Base-by-base conservation (phyloP, 2,888 invertebrate species). In the Syritta pipiens region DNA sequence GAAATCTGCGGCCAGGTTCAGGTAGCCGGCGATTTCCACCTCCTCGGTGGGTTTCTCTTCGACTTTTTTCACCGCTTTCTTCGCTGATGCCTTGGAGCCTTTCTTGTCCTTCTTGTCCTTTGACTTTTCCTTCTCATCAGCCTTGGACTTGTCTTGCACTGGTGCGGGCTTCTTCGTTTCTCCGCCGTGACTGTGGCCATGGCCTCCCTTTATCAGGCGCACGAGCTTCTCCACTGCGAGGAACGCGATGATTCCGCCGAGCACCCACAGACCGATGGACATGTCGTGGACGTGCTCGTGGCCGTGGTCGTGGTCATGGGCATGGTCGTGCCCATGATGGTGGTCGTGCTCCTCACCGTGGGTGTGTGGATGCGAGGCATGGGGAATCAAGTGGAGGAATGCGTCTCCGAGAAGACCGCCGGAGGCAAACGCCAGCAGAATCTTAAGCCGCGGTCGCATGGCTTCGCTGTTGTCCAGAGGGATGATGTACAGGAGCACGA, bases 1-100 rank as follows among this genome's bases (percentile, higher is more conserved):
- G 88, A 98, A 98, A 89, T 99, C 99, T 28, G 99, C 99, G 55
- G 96, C 98, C 82, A 99, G 90, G 89, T 99, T 99, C 81, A 99
- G 91, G 88, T 98, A 99, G 1, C 98, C 89, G 28, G 96, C 93
- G 9, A 97, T 94, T 89, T 95, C 93, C 53, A 96, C 93, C 57
- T n/a, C n/a, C n/a, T 92, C 91, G 2, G 83, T 83, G 3, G 83
- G 17, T 1, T 71, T 82, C 26, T 84, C 82, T 68, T 90, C 86
- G 62, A 90, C 89, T 84, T 90, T 90, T 44, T 90, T 90, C 60
- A 81, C 82, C 17, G 81, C 67, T 30, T 77, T 75, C 42, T 72
- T 55, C 1, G 30, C 4, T 22, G 65, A 10, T 19, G 51, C 74
- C 44, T 74, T 74, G 1, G 65, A n/a, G n/a, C n/a, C 19, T 14